Conservation (phyloP, 1,140 invertebrate genomes). For the Chymomyza costata region DNA sequence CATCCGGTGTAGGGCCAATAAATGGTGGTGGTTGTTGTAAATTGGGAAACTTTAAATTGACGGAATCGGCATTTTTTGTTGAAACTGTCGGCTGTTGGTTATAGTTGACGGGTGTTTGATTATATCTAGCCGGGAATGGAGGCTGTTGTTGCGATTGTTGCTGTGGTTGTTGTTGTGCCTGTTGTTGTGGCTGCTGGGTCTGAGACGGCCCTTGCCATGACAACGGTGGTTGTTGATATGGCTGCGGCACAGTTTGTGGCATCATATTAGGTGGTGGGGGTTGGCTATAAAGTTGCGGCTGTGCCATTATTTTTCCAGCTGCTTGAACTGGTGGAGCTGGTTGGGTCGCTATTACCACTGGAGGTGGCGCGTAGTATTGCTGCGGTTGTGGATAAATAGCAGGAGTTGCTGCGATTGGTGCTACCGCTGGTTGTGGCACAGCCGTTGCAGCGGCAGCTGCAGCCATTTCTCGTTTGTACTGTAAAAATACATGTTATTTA, state of each 20-base stretch:
- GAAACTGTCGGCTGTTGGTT: slow-evolving; percentile 6
- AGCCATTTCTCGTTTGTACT: slow-evolving; percentile 74
- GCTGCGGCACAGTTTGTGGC: too few relatives aligned
- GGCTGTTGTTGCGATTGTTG: slow-evolving; percentile 14
- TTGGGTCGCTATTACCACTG: too few relatives aligned
- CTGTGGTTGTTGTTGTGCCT: slow-evolving; percentile 11
- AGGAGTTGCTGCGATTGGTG: slow-evolving; percentile 13
- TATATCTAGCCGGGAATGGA: slow-evolving; percentile 11
- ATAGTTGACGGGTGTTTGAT: slow-evolving; percentile 6
- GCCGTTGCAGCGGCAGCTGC: slow-evolving; percentile 38
- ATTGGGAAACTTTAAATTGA: slow-evolving; percentile 38
- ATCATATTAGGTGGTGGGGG: slow-evolving; percentile 77
- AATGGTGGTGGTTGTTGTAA: slow-evolving; percentile 49
- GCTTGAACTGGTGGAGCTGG: slow-evolving; percentile 5
- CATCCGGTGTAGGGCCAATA: slow-evolving; percentile 13
- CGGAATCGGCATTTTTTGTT: slow-evolving; percentile 9
- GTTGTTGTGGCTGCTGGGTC: slow-evolving; percentile 2
- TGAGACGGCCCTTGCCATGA: neutral
- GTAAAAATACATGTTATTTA: neutral
- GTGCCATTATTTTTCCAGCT: slow-evolving; percentile 54
- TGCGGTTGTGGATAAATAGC: slow-evolving; percentile 46
- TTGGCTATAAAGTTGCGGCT: slow-evolving; percentile 64
- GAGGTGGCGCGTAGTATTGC: slow-evolving; percentile 36
- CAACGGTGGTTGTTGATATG: slow-evolving; percentile 37
- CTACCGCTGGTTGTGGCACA: slow-evolving; percentile 3